Base-by-base conservation (phyloP, 2,888 invertebrate species). In the Drosophila emarginata region DNA sequence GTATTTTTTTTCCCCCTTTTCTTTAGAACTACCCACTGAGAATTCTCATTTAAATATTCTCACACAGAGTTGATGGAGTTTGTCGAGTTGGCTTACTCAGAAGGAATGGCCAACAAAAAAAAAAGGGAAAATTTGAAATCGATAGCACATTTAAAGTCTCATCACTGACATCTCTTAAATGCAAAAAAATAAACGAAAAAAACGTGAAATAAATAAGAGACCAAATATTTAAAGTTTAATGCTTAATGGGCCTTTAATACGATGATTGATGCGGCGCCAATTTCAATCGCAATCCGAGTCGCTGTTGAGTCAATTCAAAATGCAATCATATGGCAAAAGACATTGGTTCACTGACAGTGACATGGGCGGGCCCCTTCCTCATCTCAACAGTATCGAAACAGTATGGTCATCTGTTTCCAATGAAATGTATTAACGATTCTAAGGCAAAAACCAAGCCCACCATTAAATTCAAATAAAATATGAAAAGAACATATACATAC, bases 191-290 rank as follows among this genome's bases (percentile, higher is more conserved):
- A n/a, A n/a, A n/a, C n/a, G n/a, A n/a, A 6, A 28, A 28, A 28
- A 45, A 21, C 6, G 18, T 45, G 12, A 45, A 59, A 56, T 58
- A 57, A 69, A 58, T 36, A 40, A 67, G 40, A 73, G 32, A 14
- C 45, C 54, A 58, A 70, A 60, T 60, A 11, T 12, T 11, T 51
- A 6, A 60, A 50, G 50, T 64, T 60, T 58, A 62, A 63, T 68
- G 66, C 45, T 57, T 64, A 63, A 52, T 58, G 45, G 52, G 58
- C 56, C 53, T 64, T 75, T 82, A 86, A 82, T 74, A 50, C 79
- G 74, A 77, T 89, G 89, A 85, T 85, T 81, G 84, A 85, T 85
- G 86, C 79, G 84, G 89, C 89, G 86, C 89, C 78, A 64, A 32
- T 51, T 70, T 71, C 65, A 77, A 76, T 64, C 67, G 59, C 70